phyloP scores from a whole-genome alignment of 2,113 vertebrate species.

The Cephalopterus ornatus region DNA sequence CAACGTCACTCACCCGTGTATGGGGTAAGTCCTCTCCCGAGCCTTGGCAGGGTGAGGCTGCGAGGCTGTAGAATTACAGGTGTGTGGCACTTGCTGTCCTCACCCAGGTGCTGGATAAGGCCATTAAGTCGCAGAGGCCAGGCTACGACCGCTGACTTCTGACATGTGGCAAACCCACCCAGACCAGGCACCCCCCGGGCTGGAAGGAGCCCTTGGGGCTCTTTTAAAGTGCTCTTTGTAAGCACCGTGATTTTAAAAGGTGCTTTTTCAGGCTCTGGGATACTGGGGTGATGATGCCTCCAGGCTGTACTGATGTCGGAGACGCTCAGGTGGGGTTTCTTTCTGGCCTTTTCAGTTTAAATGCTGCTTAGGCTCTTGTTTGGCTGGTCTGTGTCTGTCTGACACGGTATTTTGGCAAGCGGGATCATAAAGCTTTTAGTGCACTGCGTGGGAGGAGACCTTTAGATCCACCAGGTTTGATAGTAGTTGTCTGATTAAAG shows the following conservation, averaged over 20 bases:
- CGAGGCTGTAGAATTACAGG: not conserved
- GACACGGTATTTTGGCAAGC: accelerated
- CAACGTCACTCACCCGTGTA: accelerated
- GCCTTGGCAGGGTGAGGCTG: not conserved
- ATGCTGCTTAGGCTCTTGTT: accelerated
- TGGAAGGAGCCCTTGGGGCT: not conserved
- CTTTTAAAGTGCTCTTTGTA: not conserved
- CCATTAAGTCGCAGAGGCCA: accelerated
- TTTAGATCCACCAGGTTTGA: not conserved
- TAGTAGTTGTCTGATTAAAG: not conserved
- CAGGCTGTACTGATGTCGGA: not conserved
- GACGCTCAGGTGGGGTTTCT: not conserved
- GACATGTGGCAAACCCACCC: accelerated
- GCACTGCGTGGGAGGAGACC: not conserved
- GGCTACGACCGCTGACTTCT: accelerated
- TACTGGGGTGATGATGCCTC: not conserved
- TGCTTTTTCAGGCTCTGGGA: not conserved
- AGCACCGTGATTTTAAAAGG: not conserved
- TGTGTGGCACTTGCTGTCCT: not conserved
- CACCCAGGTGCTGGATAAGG: not conserved
- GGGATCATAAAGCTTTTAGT: not conserved
- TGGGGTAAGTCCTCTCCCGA: accelerated
- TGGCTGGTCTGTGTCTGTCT: not conserved
- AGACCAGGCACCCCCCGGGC: accelerated
- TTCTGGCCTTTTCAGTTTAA: not conserved